A percentile compares a stretch with the other conserved stretches of the same genome.
phyloP scores from a whole-genome alignment of 2,113 vertebrate species.

The Girardinichthys multiradiatus region DNA sequence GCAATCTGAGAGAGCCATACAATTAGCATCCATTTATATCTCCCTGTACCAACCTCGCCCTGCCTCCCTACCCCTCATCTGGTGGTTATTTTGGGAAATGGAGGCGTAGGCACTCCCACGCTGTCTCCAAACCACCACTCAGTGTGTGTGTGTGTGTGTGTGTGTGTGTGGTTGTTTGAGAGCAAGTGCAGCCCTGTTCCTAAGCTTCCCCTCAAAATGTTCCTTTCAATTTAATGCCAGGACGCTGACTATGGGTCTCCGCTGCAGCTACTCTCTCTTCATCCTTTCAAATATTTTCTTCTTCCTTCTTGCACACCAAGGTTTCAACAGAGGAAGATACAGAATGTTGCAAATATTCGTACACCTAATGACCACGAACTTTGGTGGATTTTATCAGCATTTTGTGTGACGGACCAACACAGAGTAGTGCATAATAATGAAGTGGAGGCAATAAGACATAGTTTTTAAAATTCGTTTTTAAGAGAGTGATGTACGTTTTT shows the following conservation, averaged over 20 bases:
- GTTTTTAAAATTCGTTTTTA: too few species aligned
- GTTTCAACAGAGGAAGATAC: conserved; percentile 10
- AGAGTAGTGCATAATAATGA: background rate
- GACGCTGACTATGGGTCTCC: conserved; percentile 25
- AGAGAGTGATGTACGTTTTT: too few species aligned
- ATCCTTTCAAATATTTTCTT: conserved; percentile 29
- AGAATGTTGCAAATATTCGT: background rate
- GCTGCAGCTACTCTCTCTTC: conserved; percentile 26
- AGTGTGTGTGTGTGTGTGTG: conserved; percentile 29
- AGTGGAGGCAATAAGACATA: background rate
- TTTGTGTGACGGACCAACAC: background rate
- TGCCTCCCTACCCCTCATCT: conserved; percentile 72
- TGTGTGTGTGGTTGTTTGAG: conserved; percentile 24
- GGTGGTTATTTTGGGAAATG: conserved; percentile 67
- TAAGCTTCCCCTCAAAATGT: conserved; percentile 47
- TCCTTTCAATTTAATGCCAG: conserved; percentile 54
- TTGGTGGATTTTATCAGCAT: background rate
- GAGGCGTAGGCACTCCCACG: conserved; percentile 67
- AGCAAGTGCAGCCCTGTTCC: conserved; percentile 36
- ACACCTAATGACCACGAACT: background rate
- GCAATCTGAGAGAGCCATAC: conserved; percentile 62
- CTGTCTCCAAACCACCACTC: conserved; percentile 70
- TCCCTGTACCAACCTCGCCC: conserved; percentile 61
- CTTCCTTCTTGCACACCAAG: conserved; percentile 10
- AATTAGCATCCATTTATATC: conserved; percentile 77